These are phyloP conservation scores for Tragelaphus imberbis DNA, from an alignment of 2,113 vertebrate species.

Conservation along the genomic window DNA sequence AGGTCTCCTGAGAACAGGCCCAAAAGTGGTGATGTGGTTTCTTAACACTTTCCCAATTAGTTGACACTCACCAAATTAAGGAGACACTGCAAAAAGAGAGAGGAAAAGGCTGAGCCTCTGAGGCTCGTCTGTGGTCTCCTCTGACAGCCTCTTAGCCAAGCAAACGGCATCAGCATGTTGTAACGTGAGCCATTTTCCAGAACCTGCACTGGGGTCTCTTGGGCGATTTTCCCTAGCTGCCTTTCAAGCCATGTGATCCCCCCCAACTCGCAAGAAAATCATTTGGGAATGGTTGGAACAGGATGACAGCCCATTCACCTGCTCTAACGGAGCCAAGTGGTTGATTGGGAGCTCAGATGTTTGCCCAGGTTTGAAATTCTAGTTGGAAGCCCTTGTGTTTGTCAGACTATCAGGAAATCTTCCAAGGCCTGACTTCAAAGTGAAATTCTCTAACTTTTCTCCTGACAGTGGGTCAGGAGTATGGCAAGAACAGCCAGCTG, in stretches of 20 bases:
- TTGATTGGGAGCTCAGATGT: conserved; percentile 2
- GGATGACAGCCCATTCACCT: conserved; percentile 31
- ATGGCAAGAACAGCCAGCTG: neutral
- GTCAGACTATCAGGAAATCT: conserved; percentile 36
- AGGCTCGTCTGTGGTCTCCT: neutral
- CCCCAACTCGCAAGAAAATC: neutral
- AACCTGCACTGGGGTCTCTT: neutral
- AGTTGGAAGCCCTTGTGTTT: conserved; percentile 39
- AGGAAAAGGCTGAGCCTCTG: neutral
- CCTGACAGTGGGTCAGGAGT: neutral
- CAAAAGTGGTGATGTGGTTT: neutral
- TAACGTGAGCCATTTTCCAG: conserved; percentile 12
- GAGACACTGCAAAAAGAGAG: neutral
- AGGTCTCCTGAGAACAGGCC: neutral
- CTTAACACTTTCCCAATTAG: conserved; percentile 53
- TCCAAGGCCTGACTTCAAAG: conserved; percentile 50
- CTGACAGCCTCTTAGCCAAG: neutral
- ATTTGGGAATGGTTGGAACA: conserved; percentile 19
- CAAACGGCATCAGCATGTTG: neutral
- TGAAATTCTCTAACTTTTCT: neutral
- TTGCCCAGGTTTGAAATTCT: conserved; percentile 53
- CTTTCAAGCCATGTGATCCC: neutral
- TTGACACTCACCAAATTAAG: conserved; percentile 23
- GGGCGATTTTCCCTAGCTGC: neutral
- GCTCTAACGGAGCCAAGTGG: neutral